Evolutionary conservation across 2,888 invertebrate genomes (phyloP).

Genomic region (Crepidodera aurea): DNA sequence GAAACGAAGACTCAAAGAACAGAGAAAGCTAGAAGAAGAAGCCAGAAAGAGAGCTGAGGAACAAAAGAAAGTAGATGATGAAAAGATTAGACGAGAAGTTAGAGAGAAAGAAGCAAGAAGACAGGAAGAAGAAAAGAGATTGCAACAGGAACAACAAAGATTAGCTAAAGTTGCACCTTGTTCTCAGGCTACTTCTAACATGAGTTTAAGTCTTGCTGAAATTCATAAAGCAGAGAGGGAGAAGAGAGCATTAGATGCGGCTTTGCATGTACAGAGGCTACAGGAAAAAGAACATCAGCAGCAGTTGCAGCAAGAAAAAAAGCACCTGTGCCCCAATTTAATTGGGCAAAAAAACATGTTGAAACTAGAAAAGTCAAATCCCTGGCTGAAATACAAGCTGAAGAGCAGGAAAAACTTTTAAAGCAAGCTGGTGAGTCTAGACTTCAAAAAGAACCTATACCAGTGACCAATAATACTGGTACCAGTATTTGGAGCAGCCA

Average conservation of each 20-base stretch:
- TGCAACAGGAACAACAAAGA: conserved; percentile 61
- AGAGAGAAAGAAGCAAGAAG: conserved; percentile 58
- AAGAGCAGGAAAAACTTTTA: conserved; percentile 74
- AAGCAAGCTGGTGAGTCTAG: conserved; percentile 60
- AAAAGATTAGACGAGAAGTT: conserved; percentile 38
- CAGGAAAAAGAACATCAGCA: conserved; percentile 57
- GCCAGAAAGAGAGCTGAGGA: conserved; percentile 60
- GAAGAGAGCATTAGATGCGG: conserved; percentile 60
- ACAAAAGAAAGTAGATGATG: conserved; percentile 57
- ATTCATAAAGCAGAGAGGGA: conserved; percentile 64
- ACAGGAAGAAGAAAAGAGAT: conserved; percentile 61
- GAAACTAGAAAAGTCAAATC: conserved; percentile 71
- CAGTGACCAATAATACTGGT: conserved; percentile 62
- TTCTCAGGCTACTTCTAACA: conserved; percentile 62
- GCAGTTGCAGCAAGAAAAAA: conserved; percentile 59
- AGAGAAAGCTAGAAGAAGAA: conserved; percentile 61
- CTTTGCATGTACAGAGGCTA: conserved; percentile 59
- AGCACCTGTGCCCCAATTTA: conserved; percentile 63
- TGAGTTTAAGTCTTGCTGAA: conserved; percentile 63
- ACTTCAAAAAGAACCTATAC: conserved; percentile 64
- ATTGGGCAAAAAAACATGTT: conserved; percentile 66
- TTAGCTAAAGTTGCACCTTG: conserved; percentile 66
- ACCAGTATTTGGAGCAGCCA: conserved; percentile 72
- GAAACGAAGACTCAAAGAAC: conserved; percentile 62
- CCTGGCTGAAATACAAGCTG: conserved; percentile 83